Evolutionary conservation across 2,888 invertebrate species (phyloP), one percentile per base, ranked within the genome.

Genomic region (Mesoligia furuncula): DNA sequence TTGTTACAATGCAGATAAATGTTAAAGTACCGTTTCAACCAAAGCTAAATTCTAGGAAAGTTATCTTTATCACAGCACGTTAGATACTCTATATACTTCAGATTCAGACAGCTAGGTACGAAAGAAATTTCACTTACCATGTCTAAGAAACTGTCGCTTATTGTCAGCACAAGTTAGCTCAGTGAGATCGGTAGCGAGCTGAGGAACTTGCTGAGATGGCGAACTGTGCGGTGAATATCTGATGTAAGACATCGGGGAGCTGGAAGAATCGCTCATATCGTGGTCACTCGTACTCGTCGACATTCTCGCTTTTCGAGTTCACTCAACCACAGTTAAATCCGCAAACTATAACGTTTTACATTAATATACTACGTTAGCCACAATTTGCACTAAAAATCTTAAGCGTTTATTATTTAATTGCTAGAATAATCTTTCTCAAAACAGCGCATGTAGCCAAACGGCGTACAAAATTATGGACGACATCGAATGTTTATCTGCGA

Each of bases 121-220:
- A 61, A 69, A 51, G 15, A 74, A 75, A 72, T 42, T 61, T 69
- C 66, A 85, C 90, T 89, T 79, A 91, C 91, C 89, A 81, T 87
- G 83, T 77, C 75, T 83, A 13, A 86, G 59, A 72, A 82, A 89
- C 66, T 86, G 75, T 75, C 69, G 77, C 59, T 82, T 85, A 68
- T 85, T 88, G 67, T 95, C 95, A 0, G 86, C 81, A 84, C 94
- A 95, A 24, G 91, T 89, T 5, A 95, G 88, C 36, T 91, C 94
- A 2, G 92, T 94, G 77, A 95, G 88, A n/a, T 90, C 91, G 57
- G 88, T 92, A 0, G 94, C 91, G 5, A 95, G 87, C 48, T 95
- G 94, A 24, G 95, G 95, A 45, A 95, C 95, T 86, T 94, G 94
- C 79, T 95, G 96, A 7, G 93, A 93, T 0, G 96, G 96, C 0